Evolutionary conservation across 2,113 vertebrate genomes (phyloP).

Genomic region (Illadopsis cleaveri): DNA sequence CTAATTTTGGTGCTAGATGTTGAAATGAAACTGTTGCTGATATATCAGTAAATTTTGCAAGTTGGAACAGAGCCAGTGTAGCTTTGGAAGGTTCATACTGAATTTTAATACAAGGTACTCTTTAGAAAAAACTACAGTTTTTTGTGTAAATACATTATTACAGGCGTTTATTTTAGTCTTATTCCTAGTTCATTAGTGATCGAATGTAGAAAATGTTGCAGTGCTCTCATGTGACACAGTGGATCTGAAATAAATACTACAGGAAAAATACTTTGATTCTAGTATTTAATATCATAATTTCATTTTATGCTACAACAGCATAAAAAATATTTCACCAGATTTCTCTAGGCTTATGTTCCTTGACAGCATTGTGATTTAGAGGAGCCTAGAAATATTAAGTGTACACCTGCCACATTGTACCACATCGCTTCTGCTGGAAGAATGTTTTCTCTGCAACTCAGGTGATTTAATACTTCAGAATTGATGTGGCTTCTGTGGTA

Average conservation of each 20-base stretch:
- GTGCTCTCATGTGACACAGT: neutral
- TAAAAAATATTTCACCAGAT: neutral
- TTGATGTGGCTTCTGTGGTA: neutral
- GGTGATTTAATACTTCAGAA: neutral
- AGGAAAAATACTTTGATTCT: neutral
- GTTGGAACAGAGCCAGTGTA: neutral
- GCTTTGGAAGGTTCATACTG: neutral
- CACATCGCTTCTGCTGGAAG: neutral
- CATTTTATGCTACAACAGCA: neutral
- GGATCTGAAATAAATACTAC: neutral
- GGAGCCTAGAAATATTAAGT: neutral
- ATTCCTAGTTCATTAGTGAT: neutral
- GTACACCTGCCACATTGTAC: neutral
- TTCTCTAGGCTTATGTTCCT: neutral
- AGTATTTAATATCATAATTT: neutral
- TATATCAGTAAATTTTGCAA: neutral
- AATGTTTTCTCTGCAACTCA: neutral
- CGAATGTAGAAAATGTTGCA: neutral
- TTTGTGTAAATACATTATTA: neutral
- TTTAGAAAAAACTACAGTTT: neutral
- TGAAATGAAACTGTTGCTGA: neutral
- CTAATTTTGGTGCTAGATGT: neutral
- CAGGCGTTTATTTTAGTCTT: neutral
- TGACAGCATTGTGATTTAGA: neutral
- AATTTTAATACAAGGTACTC: neutral